phyloP scores from a whole-genome alignment of 2,113 vertebrate species.

The Ardeotis arabs region DNA sequence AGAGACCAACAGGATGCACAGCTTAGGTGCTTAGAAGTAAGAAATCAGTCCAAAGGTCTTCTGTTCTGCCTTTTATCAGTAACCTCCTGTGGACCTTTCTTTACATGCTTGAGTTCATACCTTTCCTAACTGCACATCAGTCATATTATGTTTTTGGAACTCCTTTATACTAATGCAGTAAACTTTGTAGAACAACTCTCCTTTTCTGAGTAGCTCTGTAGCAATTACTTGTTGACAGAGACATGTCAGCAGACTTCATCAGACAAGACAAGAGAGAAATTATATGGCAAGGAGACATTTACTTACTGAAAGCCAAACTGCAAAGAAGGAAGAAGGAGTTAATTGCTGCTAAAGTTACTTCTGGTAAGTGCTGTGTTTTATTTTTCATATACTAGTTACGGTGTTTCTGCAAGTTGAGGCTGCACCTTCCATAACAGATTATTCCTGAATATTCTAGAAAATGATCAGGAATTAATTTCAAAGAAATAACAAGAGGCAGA shows the following conservation, averaged over 20 bases:
- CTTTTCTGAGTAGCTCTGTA: not conserved
- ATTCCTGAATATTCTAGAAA: not conserved
- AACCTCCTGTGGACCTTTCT: not conserved
- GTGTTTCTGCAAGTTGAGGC: not conserved
- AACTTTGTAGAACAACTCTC: not conserved
- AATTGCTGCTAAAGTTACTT: not conserved
- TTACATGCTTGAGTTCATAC: not conserved
- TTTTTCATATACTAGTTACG: not conserved
- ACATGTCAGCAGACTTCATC: not conserved
- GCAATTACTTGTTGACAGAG: not conserved
- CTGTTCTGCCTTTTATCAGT: not conserved
- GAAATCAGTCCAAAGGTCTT: not conserved
- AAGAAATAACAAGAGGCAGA: not conserved
- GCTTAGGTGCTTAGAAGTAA: not conserved
- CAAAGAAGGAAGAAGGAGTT: not conserved
- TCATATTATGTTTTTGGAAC: not conserved
- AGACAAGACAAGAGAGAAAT: not conserved
- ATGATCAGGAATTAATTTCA: not conserved
- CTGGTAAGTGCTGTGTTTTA: not conserved
- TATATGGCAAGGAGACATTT: too few relatives aligned
- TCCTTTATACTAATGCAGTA: not conserved
- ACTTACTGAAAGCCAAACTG: not conserved
- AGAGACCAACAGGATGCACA: not conserved
- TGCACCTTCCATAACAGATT: not conserved
- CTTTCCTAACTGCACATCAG: rapidly evolving